phyloP scores from a whole-genome alignment of 2,113 vertebrate genomes.

The Plotosus lineatus region DNA sequence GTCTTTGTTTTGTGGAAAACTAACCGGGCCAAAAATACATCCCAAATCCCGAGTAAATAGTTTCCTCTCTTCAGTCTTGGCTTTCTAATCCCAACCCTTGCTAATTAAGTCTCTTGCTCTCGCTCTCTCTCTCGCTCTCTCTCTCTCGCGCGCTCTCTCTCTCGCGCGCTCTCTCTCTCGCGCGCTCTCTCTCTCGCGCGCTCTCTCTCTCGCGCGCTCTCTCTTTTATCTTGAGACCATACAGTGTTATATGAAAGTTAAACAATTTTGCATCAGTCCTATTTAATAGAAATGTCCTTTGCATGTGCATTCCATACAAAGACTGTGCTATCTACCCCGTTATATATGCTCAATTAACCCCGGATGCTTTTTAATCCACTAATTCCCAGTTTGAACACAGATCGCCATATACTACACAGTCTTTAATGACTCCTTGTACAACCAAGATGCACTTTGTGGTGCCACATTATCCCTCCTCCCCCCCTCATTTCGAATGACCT shows the following conservation, averaged over 20 bases:
- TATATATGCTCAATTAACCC: constrained; percentile 52
- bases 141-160: too few species aligned
- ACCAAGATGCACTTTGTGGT: constrained; percentile 36
- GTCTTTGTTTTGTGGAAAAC: not conserved
- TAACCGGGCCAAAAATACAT: not conserved
- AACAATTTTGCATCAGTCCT: constrained; percentile 20
- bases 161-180: too few species aligned
- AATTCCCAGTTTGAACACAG: not conserved
- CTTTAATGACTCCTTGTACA: constrained; percentile 34
- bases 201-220: too few species aligned
- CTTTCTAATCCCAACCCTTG: not conserved
- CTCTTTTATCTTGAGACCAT: constrained; percentile 17
- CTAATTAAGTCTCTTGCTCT: not conserved
- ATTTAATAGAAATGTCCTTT: constrained; percentile 33
- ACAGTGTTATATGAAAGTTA: constrained; percentile 2
- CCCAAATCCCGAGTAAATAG: constrained; percentile 4
- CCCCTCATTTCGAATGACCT: constrained; percentile 24
- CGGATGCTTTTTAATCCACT: constrained; percentile 36
- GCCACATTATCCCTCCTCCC: not conserved
- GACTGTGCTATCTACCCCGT: constrained; percentile 42
- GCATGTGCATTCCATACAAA: constrained; percentile 29
- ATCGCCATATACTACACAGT: constrained; percentile 34
- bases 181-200: too few species aligned
- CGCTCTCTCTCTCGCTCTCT: too few species aligned
- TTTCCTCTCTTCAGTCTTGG: not conserved